phyloP scores from a whole-genome alignment of 2,797 vertebrate genomes.

The Microhierax caerulescens region DNA sequence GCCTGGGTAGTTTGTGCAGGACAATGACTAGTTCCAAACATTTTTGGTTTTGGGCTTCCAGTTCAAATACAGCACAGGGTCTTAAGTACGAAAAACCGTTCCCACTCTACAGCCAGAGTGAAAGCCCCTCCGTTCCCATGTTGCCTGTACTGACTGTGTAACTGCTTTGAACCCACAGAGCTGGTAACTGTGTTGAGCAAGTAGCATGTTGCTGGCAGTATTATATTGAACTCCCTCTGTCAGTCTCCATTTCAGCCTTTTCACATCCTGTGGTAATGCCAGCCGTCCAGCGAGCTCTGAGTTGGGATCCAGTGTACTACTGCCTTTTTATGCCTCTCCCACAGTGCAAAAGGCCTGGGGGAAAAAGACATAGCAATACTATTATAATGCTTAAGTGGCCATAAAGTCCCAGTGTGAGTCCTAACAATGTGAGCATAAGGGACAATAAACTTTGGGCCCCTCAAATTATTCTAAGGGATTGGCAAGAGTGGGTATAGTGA shows the following conservation, averaged over 20 bases:
- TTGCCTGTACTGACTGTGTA: neutral
- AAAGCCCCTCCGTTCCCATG: neutral
- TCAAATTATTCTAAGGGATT: slow-evolving; percentile 9
- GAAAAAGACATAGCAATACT: slow-evolving; percentile 7
- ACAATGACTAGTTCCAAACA: neutral
- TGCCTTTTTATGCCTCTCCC: slow-evolving; percentile 28
- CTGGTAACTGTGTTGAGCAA: neutral
- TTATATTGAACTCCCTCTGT: neutral
- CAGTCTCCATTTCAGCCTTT: neutral
- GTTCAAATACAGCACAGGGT: neutral
- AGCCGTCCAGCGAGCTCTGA: neutral
- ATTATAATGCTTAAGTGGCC: slow-evolving; percentile 51
- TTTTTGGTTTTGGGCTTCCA: neutral
- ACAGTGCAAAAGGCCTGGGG: slow-evolving; percentile 16
- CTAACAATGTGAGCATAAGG: slow-evolving; percentile 31
- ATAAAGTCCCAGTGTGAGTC: slow-evolving; percentile 55
- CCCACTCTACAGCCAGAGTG: neutral
- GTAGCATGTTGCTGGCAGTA: neutral
- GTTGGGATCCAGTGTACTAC: neutral
- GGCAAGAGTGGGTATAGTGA: neutral
- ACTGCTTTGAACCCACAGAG: neutral
- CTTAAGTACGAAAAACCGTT: neutral
- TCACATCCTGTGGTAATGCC: neutral
- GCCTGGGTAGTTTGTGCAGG: neutral
- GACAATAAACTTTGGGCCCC: slow-evolving; percentile 41